These are phyloP conservation scores for Periplaneta americana DNA, from an alignment of 1,140 invertebrate genomes.

Conservation along the genomic window DNA sequence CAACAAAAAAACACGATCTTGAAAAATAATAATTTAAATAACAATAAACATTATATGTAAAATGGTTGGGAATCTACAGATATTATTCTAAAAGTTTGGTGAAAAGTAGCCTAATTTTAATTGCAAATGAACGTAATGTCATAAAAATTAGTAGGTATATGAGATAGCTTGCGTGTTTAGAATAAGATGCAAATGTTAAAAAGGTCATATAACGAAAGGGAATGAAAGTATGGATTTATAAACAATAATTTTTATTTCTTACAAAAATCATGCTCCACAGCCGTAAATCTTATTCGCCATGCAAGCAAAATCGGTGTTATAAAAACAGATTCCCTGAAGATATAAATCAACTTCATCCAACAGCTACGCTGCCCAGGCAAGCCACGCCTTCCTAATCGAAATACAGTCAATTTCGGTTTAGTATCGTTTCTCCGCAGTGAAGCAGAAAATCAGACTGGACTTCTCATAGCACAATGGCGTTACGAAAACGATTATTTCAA, in stretches of 20 bases:
- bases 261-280: neutral
- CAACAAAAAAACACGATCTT: too few species aligned
- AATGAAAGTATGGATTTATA: neutral
- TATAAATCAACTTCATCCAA: neutral
- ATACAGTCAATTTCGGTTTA: neutral
- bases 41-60: too few species aligned
- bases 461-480: neutral
- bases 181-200: too few species aligned
- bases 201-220: neutral
- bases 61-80: too few species aligned
- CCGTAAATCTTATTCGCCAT: neutral
- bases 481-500: neutral
- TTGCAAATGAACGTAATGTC: too few species aligned
- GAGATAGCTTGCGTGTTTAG: too few species aligned
- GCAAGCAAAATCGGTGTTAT: neutral
- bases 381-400: neutral
- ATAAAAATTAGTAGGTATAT: too few species aligned
- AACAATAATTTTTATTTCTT: too few species aligned
- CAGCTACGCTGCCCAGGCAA: neutral
- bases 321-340: neutral
- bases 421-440: neutral
- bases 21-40: too few species aligned
- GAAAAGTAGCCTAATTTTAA: too few species aligned
- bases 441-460: neutral
- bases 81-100: too few species aligned